These are phyloP conservation scores for Oedothorax gibbosus DNA, from an alignment of 1,140 invertebrate genomes.

Conservation along the genomic window DNA sequence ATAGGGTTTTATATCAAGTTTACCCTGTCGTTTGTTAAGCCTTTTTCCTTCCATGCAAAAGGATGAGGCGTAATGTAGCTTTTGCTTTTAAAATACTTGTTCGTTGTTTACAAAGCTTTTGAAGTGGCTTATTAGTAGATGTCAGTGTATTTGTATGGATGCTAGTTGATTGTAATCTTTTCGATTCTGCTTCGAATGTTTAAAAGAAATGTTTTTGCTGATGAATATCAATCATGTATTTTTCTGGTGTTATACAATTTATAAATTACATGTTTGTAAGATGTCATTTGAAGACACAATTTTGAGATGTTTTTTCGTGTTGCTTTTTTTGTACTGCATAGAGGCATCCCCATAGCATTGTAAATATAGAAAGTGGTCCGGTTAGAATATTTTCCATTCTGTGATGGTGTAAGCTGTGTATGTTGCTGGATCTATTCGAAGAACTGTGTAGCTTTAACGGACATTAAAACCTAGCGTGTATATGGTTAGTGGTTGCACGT, in stretches of 20 bases:
- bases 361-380: not conserved
- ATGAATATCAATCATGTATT: too few relatives aligned
- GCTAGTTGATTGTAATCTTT: slow-evolving; percentile 37
- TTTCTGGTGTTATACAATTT: not conserved
- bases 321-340: not conserved
- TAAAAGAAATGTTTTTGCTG: too few relatives aligned
- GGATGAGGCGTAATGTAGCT: not conserved
- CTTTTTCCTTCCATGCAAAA: too few relatives aligned
- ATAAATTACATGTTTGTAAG: not conserved
- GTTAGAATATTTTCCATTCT: slow-evolving; percentile 5
- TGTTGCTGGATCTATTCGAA: slow-evolving; percentile 10
- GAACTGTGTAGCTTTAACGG: not conserved
- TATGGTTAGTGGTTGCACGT: slow-evolving; percentile 46
- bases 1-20: slow-evolving; percentile 23
- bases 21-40: slow-evolving; percentile 18
- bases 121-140: slow-evolving; percentile 54
- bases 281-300: not conserved
- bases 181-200: slow-evolving; percentile 15
- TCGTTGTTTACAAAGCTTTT: slow-evolving; percentile 58
- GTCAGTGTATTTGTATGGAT: slow-evolving; percentile 32
- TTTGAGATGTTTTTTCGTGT: too few relatives aligned
- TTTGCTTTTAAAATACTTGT: slow-evolving; percentile 30
- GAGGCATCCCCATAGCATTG: not conserved
- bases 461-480: slow-evolving; percentile 19
- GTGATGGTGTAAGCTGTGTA: slow-evolving; percentile 13